A percentile compares a stretch with the other conserved stretches of the same genome.
These are phyloP conservation scores for Neoaliturus tenellus DNA, from an alignment of 2,888 invertebrate species.

Conservation along the genomic window DNA sequence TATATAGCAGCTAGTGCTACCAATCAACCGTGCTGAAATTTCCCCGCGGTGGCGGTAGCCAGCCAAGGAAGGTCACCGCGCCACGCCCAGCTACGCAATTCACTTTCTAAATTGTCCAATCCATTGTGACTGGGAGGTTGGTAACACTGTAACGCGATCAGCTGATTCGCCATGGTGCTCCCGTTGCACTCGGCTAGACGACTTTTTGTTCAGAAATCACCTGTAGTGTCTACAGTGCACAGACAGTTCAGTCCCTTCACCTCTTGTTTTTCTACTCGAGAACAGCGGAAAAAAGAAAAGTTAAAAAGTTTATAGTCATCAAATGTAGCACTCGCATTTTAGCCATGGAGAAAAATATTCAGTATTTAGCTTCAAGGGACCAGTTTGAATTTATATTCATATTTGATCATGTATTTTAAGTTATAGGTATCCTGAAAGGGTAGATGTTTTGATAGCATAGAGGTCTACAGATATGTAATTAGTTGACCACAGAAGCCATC, in stretches of 20 bases:
- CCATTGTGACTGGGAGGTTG: slow-evolving; percentile 33
- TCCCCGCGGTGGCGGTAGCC: slow-evolving; percentile 14
- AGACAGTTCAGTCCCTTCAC: not conserved
- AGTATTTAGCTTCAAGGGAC: too few relatives aligned
- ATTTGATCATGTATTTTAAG: too few relatives aligned
- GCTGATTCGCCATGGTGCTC: slow-evolving; percentile 31
- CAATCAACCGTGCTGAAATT: not conserved
- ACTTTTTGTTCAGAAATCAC: not conserved
- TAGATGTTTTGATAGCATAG: too few relatives aligned
- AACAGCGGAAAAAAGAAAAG: too few relatives aligned
- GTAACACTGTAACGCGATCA: slow-evolving; percentile 18
- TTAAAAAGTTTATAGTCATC: too few relatives aligned
- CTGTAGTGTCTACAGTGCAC: not conserved
- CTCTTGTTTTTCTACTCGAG: too few relatives aligned
- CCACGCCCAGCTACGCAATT: slow-evolving; percentile 36
- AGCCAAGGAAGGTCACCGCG: slow-evolving; percentile 33
- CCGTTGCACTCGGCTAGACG: slow-evolving; percentile 30
- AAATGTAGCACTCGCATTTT: too few relatives aligned
- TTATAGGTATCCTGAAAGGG: too few relatives aligned
- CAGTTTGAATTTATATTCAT: too few relatives aligned
- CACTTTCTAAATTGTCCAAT: slow-evolving; percentile 45
- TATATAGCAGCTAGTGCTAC: not conserved
- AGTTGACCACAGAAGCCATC: too few relatives aligned
- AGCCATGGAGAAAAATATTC: too few relatives aligned
- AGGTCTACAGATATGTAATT: too few relatives aligned